These are phyloP conservation scores for Agonopterix heracliana DNA, from an alignment of 2,888 invertebrate species.

Conservation along the genomic window DNA sequence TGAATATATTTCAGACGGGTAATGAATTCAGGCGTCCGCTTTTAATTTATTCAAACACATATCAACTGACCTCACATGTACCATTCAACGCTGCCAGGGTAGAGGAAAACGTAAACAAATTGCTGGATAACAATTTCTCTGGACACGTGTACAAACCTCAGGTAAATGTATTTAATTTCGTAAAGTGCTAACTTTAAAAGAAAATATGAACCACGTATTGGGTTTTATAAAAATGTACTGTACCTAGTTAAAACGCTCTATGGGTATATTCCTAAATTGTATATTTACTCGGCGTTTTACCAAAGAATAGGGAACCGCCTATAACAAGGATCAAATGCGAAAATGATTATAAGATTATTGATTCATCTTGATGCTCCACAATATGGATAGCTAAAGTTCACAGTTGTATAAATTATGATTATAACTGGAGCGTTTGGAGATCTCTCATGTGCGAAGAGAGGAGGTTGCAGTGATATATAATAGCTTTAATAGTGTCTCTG, in stretches of 20 bases:
- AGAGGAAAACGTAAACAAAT: constrained; percentile 22
- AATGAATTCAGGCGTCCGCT: constrained; percentile 55
- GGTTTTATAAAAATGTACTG: background rate
- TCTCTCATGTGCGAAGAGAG: no score
- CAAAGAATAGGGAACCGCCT: background rate
- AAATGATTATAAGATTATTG: no score
- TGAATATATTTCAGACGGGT: background rate
- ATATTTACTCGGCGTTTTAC: background rate
- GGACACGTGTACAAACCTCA: constrained; percentile 40
- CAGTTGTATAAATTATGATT: no score
- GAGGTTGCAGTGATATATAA: no score
- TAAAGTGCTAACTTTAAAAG: background rate
- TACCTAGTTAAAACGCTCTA: background rate
- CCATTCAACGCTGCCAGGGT: constrained; percentile 33
- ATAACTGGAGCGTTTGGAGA: no score
- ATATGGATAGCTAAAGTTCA: no score
- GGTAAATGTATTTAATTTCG: background rate
- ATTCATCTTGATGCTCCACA: no score
- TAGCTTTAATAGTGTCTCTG: no score
- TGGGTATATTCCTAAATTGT: background rate
- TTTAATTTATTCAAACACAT: constrained; percentile 43
- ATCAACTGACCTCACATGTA: constrained; percentile 41
- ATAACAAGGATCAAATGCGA: background rate
- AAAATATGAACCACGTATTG: background rate
- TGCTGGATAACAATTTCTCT: constrained; percentile 41